phyloP scores from a whole-genome alignment of 1,140 invertebrate genomes.

The Colletes latitarsis region DNA sequence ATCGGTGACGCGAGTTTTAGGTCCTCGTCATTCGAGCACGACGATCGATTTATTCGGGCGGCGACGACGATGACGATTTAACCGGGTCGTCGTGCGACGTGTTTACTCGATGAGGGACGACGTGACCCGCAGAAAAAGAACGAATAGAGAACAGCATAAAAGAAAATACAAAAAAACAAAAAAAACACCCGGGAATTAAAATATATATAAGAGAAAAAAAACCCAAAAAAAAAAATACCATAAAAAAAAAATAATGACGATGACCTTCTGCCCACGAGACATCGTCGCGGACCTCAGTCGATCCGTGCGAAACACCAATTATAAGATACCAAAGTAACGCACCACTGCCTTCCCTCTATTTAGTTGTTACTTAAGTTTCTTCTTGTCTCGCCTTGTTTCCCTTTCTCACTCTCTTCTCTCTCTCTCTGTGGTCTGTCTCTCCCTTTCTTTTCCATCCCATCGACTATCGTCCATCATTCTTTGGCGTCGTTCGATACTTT shows the following conservation, averaged over 20 bases:
- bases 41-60: background rate
- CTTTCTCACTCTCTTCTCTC: background rate
- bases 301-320: slow-evolving; percentile 65
- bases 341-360: slow-evolving; percentile 77
- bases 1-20: slow-evolving; percentile 35
- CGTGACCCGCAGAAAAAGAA: background rate
- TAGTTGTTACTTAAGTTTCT: slow-evolving; percentile 57
- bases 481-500: too few relatives aligned
- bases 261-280: slow-evolving; percentile 40
- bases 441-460: background rate
- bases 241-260: background rate
- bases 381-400: slow-evolving; percentile 29
- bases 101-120: background rate
- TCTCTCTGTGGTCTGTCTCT: slow-evolving; percentile 4
- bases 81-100: background rate
- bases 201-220: too few relatives aligned
- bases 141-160: too few relatives aligned
- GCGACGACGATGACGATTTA: background rate
- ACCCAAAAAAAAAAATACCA: too few relatives aligned
- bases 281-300: slow-evolving; percentile 31
- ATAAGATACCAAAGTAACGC: slow-evolving; percentile 74
- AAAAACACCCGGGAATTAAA: background rate
- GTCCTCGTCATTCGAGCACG: slow-evolving; percentile 33
- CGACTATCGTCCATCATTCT: too few relatives aligned
- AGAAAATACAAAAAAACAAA: background rate